Base-by-base conservation (phyloP, 2,797 vertebrate genomes). In the Labroides dimidiatus region DNA sequence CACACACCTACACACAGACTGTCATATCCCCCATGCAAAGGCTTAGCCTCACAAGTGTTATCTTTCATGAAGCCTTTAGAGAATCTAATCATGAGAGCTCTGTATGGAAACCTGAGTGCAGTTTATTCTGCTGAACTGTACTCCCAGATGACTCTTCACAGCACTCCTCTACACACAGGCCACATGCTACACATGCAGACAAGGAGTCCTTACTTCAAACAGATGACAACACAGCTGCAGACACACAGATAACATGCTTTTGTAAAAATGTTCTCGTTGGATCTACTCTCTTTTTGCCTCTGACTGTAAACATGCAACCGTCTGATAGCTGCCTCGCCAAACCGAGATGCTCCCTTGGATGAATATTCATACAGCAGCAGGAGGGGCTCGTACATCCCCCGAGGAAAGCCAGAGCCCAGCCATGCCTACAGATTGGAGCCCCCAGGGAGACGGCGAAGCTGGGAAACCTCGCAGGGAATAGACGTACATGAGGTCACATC, bases 31-130 rank as follows among this genome's bases (percentile, higher is more conserved):
- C 67, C 69, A 81, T 69, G 75, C 64, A 84, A 81, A 80, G 71
- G 82, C 84, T 89, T 88, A 87, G 76, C 79, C 78, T 80, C 67
- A 45, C 78, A 72, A 80, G 67, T 73, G 79, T 89, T 87, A 88
- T 90, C 90, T 87, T 79, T 72, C 16, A 73, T 37, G 53, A 73
- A 81, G 70, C 73, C 84, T 68, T 78, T 51, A 17, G 81, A 86
- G 78, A 87, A 86, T 88, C 81, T 75, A 88, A 90, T 91, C 82
- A 86, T 37, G 66, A 84, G 72, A 73, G 84, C 75, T 65, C 52
- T 52, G 71, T 47, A 71, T 55, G 73, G 55, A 85, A 78, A 77
- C 78, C 72, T 48, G 63, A 81, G 78, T 84, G 81, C 64, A 60
- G 83, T 78, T 80, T 69, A 73, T 78, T 87, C 67, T 82, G 83